These are phyloP conservation scores for Ranitomeya variabilis DNA, from an alignment of 2,113 vertebrate genomes.

Conservation along the genomic window DNA sequence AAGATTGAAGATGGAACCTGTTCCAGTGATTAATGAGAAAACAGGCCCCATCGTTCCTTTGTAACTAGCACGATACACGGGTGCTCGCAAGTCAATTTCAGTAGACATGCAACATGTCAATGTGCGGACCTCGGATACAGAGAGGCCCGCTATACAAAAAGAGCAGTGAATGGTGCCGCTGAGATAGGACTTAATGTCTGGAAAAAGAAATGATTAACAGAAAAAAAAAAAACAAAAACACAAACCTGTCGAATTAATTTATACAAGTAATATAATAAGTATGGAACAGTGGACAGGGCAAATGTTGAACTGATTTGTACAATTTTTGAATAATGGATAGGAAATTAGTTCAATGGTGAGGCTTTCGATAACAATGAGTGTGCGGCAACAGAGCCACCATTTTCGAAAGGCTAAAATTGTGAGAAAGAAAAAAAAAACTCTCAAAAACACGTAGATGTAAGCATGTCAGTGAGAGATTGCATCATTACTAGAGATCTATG, in stretches of 20 bases:
- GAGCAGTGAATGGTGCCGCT: constrained; percentile 13
- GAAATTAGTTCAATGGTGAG: neutral
- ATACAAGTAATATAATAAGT: neutral
- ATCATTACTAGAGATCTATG: constrained; percentile 1
- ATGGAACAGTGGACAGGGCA: neutral
- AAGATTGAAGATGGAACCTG: neutral
- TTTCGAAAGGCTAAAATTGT: neutral
- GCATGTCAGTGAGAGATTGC: neutral
- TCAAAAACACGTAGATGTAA: neutral
- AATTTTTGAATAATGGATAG: neutral
- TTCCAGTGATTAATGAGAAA: constrained; percentile 18
- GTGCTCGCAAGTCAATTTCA: constrained; percentile 15
- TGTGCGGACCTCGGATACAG: neutral
- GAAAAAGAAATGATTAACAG: neutral
- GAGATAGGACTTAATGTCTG: neutral
- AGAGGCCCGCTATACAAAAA: neutral
- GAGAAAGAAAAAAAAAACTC: neutral
- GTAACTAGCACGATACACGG: neutral
- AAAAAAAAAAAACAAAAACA: neutral
- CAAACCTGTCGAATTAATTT: neutral
- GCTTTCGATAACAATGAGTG: neutral
- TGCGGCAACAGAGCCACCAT: neutral
- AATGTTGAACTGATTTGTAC: neutral
- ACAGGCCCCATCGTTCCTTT: neutral
- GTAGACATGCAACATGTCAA: constrained; percentile 1